A percentile compares a stretch with the other conserved stretches of the same genome.
Conservation (phyloP, 1,140 invertebrate species). For the Lasaia peninsularis region DNA sequence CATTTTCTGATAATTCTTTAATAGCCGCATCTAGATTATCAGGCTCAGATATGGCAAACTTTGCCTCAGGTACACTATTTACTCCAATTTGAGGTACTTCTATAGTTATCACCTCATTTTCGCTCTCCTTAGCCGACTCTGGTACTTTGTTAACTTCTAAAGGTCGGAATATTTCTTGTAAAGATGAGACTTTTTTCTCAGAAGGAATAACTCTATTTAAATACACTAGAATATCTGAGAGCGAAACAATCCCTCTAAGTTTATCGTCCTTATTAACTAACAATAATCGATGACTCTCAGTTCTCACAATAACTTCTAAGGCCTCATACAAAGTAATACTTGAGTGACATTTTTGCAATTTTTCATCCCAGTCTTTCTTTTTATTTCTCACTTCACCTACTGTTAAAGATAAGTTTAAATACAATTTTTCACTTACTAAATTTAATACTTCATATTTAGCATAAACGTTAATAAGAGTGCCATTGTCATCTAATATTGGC, state of each 20-base stretch:
- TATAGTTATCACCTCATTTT: conserved; percentile 63
- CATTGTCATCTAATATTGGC: conserved; percentile 61
- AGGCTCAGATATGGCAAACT: conserved; percentile 32
- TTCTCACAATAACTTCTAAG: conserved; percentile 76
- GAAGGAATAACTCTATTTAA: conserved; percentile 69
- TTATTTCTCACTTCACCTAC: conserved; percentile 67
- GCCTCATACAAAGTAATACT: conserved; percentile 74
- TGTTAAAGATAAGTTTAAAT: conserved; percentile 64
- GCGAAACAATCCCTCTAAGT: conserved; percentile 64
- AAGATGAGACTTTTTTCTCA: conserved; percentile 66
- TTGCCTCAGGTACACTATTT: conserved; percentile 45
- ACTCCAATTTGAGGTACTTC: conserved; percentile 52
- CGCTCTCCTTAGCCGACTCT: conserved; percentile 59
- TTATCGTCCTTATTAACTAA: conserved; percentile 71
- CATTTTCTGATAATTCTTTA: conserved; percentile 26
- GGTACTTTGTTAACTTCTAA: conserved; percentile 67
- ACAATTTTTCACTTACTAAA: conserved; percentile 70
- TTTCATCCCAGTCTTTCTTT: conserved; percentile 76
- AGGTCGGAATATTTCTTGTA: conserved; percentile 69
- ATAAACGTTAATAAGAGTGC: conserved; percentile 62
- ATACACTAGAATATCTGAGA: conserved; percentile 72
- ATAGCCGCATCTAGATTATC: conserved; percentile 24
- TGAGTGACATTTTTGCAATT: conserved; percentile 71
- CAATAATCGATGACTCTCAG: conserved; percentile 74
- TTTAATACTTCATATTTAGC: conserved; percentile 73